Conservation (phyloP, 2,797 vertebrate species). For the Eupleurogrammus muticus region DNA sequence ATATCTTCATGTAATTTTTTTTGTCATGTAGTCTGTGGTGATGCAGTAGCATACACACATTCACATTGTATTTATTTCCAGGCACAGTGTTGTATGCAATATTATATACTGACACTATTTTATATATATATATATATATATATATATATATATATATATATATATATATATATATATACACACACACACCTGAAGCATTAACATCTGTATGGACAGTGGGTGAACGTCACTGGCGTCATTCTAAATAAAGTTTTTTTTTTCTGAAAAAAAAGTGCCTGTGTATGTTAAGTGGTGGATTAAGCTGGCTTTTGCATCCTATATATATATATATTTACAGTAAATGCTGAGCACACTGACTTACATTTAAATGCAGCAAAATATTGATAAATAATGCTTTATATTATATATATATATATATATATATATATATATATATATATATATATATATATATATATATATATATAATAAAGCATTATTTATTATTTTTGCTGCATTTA, state of each 20-base stretch:
- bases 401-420: too few species aligned
- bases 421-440: too few species aligned
- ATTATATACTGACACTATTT: slow-evolving; percentile 57
- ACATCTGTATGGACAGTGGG: not conserved
- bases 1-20: slow-evolving; percentile 23
- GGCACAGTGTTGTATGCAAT: slow-evolving; percentile 60
- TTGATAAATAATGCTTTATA: too few species aligned
- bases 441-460: too few species aligned
- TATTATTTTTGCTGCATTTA: too few species aligned
- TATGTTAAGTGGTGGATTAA: too few species aligned
- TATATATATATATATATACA: slow-evolving; percentile 3
- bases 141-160: slow-evolving; percentile 20
- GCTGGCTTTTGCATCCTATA: too few species aligned
- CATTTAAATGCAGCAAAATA: too few species aligned
- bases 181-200: too few species aligned
- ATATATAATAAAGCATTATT: too few species aligned
- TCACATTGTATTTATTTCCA: slow-evolving; percentile 66
- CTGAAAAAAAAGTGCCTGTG: not conserved
- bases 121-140: slow-evolving; percentile 20
- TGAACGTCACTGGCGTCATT: not conserved
- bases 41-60: slow-evolving; percentile 25
- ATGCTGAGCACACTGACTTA: too few species aligned
- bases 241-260: not conserved
- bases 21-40: slow-evolving; percentile 18
- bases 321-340: too few species aligned